Conservation (phyloP, 2,113 vertebrate species). For the Colius striatus region DNA sequence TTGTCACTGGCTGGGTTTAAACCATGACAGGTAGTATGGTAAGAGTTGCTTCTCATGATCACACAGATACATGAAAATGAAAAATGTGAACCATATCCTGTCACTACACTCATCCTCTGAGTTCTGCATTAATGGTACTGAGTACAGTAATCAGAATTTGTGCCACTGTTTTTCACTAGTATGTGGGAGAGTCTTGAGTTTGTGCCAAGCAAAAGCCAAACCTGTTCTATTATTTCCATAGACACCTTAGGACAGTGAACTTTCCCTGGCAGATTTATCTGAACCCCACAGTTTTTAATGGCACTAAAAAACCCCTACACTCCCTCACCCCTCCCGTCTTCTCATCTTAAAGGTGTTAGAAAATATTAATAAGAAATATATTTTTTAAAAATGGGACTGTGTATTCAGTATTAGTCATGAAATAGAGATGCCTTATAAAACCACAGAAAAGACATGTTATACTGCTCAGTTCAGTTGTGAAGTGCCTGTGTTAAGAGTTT, state of each 20-base stretch:
- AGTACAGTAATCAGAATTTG: background rate
- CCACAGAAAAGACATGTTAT: background rate
- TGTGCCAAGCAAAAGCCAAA: background rate
- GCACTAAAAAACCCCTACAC: background rate
- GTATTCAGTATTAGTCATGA: background rate
- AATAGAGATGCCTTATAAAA: background rate
- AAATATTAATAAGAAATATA: background rate
- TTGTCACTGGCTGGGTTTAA: too few relatives aligned
- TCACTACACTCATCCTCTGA: background rate
- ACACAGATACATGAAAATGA: background rate
- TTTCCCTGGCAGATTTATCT: background rate
- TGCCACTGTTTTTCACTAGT: background rate
- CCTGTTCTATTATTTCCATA: background rate
- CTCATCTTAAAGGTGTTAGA: background rate
- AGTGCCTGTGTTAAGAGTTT: constrained; percentile 31
- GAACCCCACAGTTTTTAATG: background rate
- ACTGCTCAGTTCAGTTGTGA: constrained; percentile 11
- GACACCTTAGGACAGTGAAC: background rate
- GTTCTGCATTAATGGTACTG: background rate
- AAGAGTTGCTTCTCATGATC: background rate
- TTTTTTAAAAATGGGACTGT: background rate
- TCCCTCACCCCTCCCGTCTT: background rate
- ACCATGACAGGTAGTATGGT: background rate
- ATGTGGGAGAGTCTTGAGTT: background rate
- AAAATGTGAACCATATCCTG: background rate